phyloP scores from a whole-genome alignment of 2,797 vertebrate species.

The Hozukius guyotensis region DNA sequence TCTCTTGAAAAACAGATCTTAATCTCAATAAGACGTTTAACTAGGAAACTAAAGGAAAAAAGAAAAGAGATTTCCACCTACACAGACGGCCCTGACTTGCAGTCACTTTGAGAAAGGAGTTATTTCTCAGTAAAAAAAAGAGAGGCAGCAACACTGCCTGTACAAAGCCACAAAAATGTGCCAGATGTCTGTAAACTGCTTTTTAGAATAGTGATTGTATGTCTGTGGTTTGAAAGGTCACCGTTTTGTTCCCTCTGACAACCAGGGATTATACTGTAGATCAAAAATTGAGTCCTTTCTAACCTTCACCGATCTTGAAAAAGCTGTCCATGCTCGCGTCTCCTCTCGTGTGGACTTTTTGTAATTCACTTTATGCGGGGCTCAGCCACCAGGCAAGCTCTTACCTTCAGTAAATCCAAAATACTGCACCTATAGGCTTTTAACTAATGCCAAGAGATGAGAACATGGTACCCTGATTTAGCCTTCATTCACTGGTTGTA shows the following conservation, averaged over 20 bases:
- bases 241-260: not conserved
- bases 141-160: not conserved
- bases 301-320: constrained; percentile 45
- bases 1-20: not conserved
- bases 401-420: constrained; percentile 25
- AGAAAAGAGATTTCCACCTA: not conserved
- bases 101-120: not conserved
- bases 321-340: constrained; percentile 10
- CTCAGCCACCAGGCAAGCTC: constrained; percentile 3
- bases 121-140: not conserved
- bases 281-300: constrained; percentile 39
- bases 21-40: not conserved
- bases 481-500: not conserved
- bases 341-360: constrained; percentile 13
- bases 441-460: constrained; percentile 15
- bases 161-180: not conserved
- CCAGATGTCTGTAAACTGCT: constrained; percentile 13
- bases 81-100: not conserved
- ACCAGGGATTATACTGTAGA: constrained; percentile 25
- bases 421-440: not conserved
- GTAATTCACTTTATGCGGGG: constrained; percentile 41
- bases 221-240: constrained; percentile 34
- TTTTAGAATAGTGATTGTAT: constrained; percentile 22
- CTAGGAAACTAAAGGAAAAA: not conserved
- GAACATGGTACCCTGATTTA: not conserved